Evolutionary conservation across 2,113 vertebrate genomes (phyloP).

Genomic region (Numida meleagris): DNA sequence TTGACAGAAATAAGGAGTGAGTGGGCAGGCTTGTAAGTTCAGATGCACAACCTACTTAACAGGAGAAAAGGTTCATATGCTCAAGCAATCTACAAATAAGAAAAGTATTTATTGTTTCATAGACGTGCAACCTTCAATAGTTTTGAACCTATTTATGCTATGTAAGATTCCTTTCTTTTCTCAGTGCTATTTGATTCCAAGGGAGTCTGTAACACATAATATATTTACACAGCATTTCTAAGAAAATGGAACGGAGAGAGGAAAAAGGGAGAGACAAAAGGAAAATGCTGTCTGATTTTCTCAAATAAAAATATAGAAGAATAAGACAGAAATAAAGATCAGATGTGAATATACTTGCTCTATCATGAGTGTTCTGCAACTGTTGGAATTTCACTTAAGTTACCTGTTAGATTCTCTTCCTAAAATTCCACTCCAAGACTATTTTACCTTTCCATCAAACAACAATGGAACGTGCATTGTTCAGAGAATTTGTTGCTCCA

Average conservation of each 20-base stretch:
- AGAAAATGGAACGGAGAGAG: neutral
- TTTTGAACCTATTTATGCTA: neutral
- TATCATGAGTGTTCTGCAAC: neutral
- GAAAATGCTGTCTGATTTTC: neutral
- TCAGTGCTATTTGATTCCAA: neutral
- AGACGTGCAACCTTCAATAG: neutral
- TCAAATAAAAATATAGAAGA: neutral
- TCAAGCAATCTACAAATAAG: neutral
- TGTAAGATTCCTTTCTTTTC: neutral
- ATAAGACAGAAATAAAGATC: neutral
- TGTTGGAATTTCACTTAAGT: neutral
- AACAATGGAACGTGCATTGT: neutral
- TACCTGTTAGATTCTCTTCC: neutral
- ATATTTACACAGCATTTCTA: neutral
- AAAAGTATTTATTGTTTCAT: neutral
- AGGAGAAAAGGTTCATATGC: neutral
- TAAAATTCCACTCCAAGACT: neutral
- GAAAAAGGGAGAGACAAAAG: neutral
- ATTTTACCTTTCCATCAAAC: neutral
- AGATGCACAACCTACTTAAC: neutral
- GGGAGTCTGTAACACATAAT: neutral
- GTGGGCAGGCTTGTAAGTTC: neutral
- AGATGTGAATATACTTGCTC: neutral
- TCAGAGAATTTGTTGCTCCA: neutral
- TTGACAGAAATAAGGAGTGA: constrained; percentile 1